These are phyloP conservation scores for Augochlorella aurata DNA, from an alignment of 2,888 invertebrate genomes.

Conservation along the genomic window DNA sequence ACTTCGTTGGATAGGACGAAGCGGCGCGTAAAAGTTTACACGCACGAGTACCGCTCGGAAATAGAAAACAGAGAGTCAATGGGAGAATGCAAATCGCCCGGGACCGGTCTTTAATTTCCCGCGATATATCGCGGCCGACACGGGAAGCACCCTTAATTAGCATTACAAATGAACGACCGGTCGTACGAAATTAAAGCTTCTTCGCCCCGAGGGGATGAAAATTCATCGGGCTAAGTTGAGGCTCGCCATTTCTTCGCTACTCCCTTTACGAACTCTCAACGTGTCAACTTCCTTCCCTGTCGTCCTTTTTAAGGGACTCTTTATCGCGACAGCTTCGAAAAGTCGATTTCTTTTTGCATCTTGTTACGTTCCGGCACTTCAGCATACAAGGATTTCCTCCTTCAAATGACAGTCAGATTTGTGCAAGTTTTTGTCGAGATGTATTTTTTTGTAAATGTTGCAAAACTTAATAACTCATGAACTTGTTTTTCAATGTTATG, in stretches of 20 bases:
- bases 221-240: slow-evolving; percentile 17
- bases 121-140: slow-evolving; percentile 1
- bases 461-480: too few relatives aligned
- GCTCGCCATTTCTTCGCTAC: background rate
- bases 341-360: background rate
- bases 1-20: background rate
- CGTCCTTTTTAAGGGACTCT: background rate
- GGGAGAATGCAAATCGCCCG: background rate
- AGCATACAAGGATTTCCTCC: background rate
- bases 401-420: background rate
- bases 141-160: slow-evolving; percentile 2
- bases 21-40: background rate
- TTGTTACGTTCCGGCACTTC: background rate
- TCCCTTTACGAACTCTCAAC: slow-evolving; percentile 24
- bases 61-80: background rate
- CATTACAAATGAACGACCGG: slow-evolving; percentile 25
- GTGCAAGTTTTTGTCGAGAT: background rate
- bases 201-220: slow-evolving; percentile 23
- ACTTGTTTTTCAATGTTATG: too few relatives aligned
- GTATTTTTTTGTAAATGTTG: too few relatives aligned
- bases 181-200: slow-evolving; percentile 19
- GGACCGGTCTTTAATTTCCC: background rate
- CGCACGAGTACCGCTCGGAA: background rate
- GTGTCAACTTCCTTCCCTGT: slow-evolving; percentile 15
- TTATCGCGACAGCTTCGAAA: background rate